Evolutionary conservation across 2,888 invertebrate species (phyloP).

Genomic region (Heliconius hortense): DNA sequence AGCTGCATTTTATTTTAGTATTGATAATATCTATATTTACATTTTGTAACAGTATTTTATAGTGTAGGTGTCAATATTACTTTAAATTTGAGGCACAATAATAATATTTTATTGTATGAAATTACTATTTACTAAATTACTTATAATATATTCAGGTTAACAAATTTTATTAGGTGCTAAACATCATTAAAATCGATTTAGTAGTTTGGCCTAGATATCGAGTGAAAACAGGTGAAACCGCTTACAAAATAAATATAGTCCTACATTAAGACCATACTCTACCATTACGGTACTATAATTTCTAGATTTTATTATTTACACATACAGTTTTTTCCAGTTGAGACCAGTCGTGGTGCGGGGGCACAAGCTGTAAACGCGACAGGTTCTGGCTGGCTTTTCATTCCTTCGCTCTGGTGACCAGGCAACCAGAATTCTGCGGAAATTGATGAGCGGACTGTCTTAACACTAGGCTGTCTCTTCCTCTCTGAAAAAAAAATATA

Average conservation of each 20-base stretch:
- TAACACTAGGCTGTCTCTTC: too few relatives aligned
- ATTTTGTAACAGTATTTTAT: not conserved
- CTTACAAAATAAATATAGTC: not conserved
- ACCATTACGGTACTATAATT: not conserved
- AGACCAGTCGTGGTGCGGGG: too few relatives aligned
- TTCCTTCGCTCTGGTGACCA: too few relatives aligned
- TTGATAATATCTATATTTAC: too few relatives aligned
- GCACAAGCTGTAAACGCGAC: too few relatives aligned
- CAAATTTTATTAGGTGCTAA: conserved; percentile 16
- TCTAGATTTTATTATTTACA: not conserved
- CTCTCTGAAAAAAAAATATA: too few relatives aligned
- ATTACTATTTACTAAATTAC: not conserved
- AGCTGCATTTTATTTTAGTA: too few relatives aligned
- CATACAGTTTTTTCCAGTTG: too few relatives aligned
- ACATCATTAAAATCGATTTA: conserved; percentile 10
- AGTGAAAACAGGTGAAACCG: conserved; percentile 9
- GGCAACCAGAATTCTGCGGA: too few relatives aligned
- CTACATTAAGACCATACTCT: not conserved
- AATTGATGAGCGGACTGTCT: too few relatives aligned
- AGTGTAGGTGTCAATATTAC: not conserved
- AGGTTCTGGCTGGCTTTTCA: too few relatives aligned
- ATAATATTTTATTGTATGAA: not conserved
- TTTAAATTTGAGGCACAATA: not conserved
- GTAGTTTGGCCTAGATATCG: conserved; percentile 1
- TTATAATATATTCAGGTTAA: conserved; percentile 1